Evolutionary conservation across 2,797 vertebrate genomes (phyloP), one percentile per base, ranked within the genome.

Genomic region (Gephyroberyx darwinii): DNA sequence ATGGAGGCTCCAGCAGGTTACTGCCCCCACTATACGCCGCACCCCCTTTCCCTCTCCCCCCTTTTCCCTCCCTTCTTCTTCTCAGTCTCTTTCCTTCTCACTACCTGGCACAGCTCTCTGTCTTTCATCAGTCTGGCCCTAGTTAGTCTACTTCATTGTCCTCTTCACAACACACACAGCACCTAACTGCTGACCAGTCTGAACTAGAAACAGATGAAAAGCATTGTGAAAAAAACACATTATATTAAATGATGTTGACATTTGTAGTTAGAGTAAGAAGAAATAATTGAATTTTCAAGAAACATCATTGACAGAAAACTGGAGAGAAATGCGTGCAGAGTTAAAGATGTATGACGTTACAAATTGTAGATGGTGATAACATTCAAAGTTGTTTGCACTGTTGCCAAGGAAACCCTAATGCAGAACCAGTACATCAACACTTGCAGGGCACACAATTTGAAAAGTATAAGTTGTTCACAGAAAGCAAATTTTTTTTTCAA

Each of bases 91-190:
- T 64, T 73, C 69, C 31, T 57, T 70, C 61, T 71, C 68, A 37
- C 56, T 72, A 60, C 66, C 62, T 77, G 50, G 30, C 69, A 60
- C 77, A 75, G 67, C 69, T 59, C 66, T 61, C 19, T 57, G 72
- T 71, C 79, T 71, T 68, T 90, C 79, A 81, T 86, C 79, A 86
- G 78, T 75, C 41, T 1, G 85, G 66, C 84, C 73, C 80, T 89
- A 88, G 88, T 89, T 89, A 26, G 26, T 26, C 26, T 26, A 83
- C 81, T 79, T 78, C 83, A 78, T 83, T 90, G 80, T 84, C 80
- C 64, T 86, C 65, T 55, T 81, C 74, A 59, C 78, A 75, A 82
- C 80, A 80, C 75, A 65, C 77, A 16, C 85, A 75, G 70, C 71
- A 73, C 81, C 69, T 2, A 80, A 53, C 56, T 35, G 66, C 70